Evolutionary conservation across 2,113 vertebrate species (phyloP), one percentile per base, ranked within the genome.

Genomic region (Mandrillus leucophaeus): DNA sequence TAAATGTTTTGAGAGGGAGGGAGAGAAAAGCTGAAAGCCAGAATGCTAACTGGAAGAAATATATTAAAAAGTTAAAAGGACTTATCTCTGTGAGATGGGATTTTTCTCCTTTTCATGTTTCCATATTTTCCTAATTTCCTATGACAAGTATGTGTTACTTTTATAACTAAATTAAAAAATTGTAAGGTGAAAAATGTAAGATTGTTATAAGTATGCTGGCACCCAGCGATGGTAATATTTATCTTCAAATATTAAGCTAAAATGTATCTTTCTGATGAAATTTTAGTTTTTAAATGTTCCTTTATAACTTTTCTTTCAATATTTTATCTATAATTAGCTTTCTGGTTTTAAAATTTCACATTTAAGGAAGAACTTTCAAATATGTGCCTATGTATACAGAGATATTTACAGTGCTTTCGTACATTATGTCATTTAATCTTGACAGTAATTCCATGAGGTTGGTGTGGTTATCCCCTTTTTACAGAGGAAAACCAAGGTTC

Each of bases 261-360:
- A 85, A 88, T 83, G 22, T 75, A 13, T 64, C 35, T 86, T 75
- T 85, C 45, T 88, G 48, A 52, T 79, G 30, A 91, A 52, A 45
- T 78, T 90, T 91, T 83, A 57, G 78, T 88, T 94, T 76, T 59
- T 68, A 88, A 84, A 35, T 68, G 10, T 82, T 52, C 30, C 32
- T 2, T 81, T 85, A 38, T 52, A 59, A 85, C 57, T 89, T 75
- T 92, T 88, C 81, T 95, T 76, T 93, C 68, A 92, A 52, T 23
- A 14, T 50, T 22, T 75, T 70, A 83, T 68, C 10, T 94, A 45
- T 48, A 88, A 88, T 94, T 86, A 78, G 25, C 6, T n/a, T 70
- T 88, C 90, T n/a, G 3, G 43, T 45, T 96, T 96, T 81, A 81
- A 94, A 90, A 76, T 88, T 35, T 89, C 70, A 76, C 68, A 57